Base-by-base conservation (phyloP, 1,140 invertebrate genomes). In the Panulirus ornatus region DNA sequence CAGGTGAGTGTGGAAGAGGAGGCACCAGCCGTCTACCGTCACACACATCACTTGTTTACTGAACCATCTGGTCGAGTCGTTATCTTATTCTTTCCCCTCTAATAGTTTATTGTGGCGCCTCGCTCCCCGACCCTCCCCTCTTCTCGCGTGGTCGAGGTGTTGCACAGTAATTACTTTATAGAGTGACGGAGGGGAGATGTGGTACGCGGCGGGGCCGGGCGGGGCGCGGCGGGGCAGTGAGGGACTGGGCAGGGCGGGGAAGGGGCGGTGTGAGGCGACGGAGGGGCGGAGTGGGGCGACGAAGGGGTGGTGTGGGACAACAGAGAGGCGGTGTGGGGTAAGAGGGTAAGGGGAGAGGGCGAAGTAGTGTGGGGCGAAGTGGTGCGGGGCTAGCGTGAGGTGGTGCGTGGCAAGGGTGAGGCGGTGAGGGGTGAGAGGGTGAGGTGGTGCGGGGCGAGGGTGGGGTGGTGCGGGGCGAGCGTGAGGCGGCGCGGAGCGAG, bases 71-170 rank as follows among this genome's bases (percentile, higher is more conserved):
- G 36, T 16, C 19, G 30, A 19, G 19, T 81, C 51, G 78, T 81
- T 81, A 63, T 81, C 78, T 81, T 34, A 51, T 81, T 81, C 78
- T 81, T 81, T 81, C 47, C 78, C 78, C 78, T 81, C 78, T 58
- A 58, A 81, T 63, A 81, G 78, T 81, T 58, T 36, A 81, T 81
- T 81, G 78, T 81, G 58, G 51, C 47, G 51, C 51, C 78, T 81
- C 78, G n/a, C 78, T 30, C 76, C 42, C 42, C 76, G 6, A 16
- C 78, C 44, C 78, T 34, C 78, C 78, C 78, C 78, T 58, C 51
- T 19, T 34, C 16, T n/a, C 75, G 11, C 54, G n/a, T 51, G n/a
- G 6, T 40, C 76, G 44, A 58, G 78, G 78, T 81, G 78, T 81
- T 81, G 51, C 78, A 51, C 44, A 81, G 38, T 81, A 81, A 58